Base-by-base conservation (phyloP, 92 coral and sea anemone species). In the Ricordea florida region DNA sequence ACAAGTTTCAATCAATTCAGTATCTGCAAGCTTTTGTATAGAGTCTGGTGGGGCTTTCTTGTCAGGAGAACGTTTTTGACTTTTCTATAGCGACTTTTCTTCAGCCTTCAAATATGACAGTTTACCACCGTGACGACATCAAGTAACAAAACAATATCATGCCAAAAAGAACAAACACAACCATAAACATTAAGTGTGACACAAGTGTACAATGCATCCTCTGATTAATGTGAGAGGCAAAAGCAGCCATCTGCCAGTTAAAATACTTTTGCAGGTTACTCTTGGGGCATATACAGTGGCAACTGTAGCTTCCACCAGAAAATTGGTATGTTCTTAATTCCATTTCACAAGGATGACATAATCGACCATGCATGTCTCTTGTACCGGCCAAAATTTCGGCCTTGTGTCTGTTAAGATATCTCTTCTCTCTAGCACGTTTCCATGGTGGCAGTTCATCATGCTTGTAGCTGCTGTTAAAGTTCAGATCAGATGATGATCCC, bases 171-270 rank as follows among this genome's bases (percentile, higher is more conserved):
- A 91, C 73, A 57, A 81, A 86, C 32, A 91, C 23, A 7, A 87
- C 85, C 97, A 91, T 91, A 2, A 72, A 69, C 97, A 87, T 91
- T 9, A 91, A 57, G 41, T 91, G 97, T 7, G 97, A 91, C 26
- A 91, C 92, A 4, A 91, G 45, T n/a, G 84, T 85, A 35, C 97
- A 91, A 16, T 81, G 89, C 80, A 91, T 81, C 69, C 72, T 45
- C 25, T 69, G 65, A 44, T 66, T 51, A 29, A 80, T 78, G 44
- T 83, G 67, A 35, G 84, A 45, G 6, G 64, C 81, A 91, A 91
- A 91, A 20, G 87, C 97, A 2, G 93, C 92, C 34, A 91, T 61
- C 58, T 91, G 97, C 97, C 97, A 91, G 55, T 91, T 91, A 64
- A 84, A 35, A 14, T 91, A 91, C 60, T 91, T 91, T 55, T 71